Evolutionary conservation across 2,888 invertebrate species (phyloP).

Genomic region (Parasteatoda lunata): DNA sequence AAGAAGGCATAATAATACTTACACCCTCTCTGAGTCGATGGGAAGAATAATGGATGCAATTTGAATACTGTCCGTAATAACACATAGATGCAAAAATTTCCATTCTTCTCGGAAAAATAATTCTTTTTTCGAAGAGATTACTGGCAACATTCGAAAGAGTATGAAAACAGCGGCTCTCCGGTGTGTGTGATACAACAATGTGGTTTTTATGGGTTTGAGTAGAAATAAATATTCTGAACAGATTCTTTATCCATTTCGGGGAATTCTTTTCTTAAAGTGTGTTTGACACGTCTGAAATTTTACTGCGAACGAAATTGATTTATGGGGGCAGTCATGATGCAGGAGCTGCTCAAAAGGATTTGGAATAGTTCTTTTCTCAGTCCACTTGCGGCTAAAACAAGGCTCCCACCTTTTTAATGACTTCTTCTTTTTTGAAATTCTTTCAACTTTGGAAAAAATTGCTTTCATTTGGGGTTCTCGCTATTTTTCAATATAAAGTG

Average conservation of each 20-base stretch:
- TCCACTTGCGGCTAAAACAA: too few relatives aligned
- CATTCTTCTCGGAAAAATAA: too few relatives aligned
- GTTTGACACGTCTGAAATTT: constrained; percentile 38
- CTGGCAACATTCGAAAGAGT: constrained; percentile 34
- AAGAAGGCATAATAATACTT: constrained; percentile 66
- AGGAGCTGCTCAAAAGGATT: too few relatives aligned
- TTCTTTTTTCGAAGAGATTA: constrained; percentile 48
- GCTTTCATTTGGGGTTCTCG: too few relatives aligned
- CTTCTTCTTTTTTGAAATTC: too few relatives aligned
- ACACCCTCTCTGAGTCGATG: constrained; percentile 57
- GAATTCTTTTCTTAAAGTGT: constrained; percentile 19
- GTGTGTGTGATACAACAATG: constrained; percentile 32
- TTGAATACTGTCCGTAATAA: constrained; percentile 63
- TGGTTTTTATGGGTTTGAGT: constrained; percentile 65
- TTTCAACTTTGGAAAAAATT: too few relatives aligned
- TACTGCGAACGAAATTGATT: background rate
- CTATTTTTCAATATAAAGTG: too few relatives aligned
- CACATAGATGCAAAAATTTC: constrained; percentile 41
- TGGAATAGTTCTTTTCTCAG: too few relatives aligned
- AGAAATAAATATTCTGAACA: constrained; percentile 45
- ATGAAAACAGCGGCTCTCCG: constrained; percentile 17
- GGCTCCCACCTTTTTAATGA: too few relatives aligned
- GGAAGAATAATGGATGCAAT: constrained; percentile 60
- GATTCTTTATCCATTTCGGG: constrained; percentile 9
- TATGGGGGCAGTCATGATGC: background rate